Evolutionary conservation across 2,113 vertebrate genomes (phyloP).

Genomic region (Chloropsis cyanopogon): DNA sequence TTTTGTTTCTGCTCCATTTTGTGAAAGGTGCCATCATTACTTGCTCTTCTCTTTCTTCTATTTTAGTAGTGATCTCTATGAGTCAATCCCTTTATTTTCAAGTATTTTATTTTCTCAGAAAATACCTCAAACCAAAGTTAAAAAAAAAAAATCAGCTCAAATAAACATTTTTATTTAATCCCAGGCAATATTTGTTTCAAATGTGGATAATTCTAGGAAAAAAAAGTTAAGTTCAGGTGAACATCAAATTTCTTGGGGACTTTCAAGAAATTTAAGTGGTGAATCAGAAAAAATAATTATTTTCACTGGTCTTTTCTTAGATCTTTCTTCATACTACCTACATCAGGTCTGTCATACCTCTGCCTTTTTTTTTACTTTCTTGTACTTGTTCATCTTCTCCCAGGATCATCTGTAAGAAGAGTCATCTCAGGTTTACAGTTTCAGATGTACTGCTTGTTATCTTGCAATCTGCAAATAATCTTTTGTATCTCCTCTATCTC

Average conservation of each 20-base stretch:
- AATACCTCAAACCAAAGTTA: not conserved
- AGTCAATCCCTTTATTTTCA: not conserved
- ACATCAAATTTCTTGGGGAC: not conserved
- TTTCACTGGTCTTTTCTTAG: not conserved
- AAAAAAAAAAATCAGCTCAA: not conserved
- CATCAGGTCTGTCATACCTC: not conserved
- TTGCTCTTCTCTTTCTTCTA: not conserved
- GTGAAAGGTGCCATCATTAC: not conserved
- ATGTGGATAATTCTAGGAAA: not conserved
- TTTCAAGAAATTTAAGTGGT: not conserved
- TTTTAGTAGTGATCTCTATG: not conserved
- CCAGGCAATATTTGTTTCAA: not conserved
- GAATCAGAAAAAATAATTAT: not conserved
- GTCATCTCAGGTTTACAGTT: not conserved
- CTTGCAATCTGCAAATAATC: not conserved
- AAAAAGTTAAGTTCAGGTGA: not conserved
- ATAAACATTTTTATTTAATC: not conserved
- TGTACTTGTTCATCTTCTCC: not conserved
- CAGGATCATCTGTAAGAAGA: not conserved
- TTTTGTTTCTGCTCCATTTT: not conserved
- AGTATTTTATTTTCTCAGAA: not conserved
- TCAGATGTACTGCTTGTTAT: not conserved
- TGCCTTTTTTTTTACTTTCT: not conserved
- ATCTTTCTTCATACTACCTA: not conserved
- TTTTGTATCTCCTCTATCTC: not conserved